Evolutionary conservation across 2,888 invertebrate genomes (phyloP).

Genomic region (Drepanosiphum platanoidis): DNA sequence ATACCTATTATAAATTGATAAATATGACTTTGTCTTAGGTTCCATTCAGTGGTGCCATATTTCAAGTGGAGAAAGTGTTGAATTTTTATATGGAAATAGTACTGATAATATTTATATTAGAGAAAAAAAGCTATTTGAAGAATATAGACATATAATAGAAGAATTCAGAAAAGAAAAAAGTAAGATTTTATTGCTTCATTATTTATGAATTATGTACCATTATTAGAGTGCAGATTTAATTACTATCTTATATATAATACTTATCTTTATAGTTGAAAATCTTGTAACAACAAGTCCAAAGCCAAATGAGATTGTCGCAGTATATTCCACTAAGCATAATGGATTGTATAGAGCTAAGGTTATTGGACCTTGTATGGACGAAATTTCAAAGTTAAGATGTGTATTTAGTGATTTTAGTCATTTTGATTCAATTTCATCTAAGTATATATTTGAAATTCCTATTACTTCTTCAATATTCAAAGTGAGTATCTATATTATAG

Average conservation of each 20-base stretch:
- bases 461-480: neutral
- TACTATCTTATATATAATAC: neutral
- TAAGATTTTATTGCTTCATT: neutral
- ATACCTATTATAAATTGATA: too few relatives aligned
- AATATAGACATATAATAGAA: constrained; percentile 2
- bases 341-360: constrained; percentile 34
- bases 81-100: constrained; percentile 18
- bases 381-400: constrained; percentile 11
- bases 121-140: constrained; percentile 5
- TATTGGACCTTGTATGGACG: neutral
- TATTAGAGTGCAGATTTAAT: neutral
- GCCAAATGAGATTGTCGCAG: neutral
- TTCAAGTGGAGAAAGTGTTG: constrained; percentile 21
- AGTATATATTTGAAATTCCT: constrained; percentile 25
- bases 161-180: constrained; percentile 35
- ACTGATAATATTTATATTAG: constrained; percentile 1
- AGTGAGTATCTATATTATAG: constrained; percentile 11
- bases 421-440: neutral
- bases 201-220: neutral
- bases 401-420: constrained; percentile 13
- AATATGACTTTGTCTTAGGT: too few relatives aligned
- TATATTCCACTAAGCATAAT: neutral
- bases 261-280: constrained; percentile 24
- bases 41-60: neutral
- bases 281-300: neutral